These are phyloP conservation scores for Oriolus oriolus DNA, from an alignment of 2,113 vertebrate species.

Conservation along the genomic window DNA sequence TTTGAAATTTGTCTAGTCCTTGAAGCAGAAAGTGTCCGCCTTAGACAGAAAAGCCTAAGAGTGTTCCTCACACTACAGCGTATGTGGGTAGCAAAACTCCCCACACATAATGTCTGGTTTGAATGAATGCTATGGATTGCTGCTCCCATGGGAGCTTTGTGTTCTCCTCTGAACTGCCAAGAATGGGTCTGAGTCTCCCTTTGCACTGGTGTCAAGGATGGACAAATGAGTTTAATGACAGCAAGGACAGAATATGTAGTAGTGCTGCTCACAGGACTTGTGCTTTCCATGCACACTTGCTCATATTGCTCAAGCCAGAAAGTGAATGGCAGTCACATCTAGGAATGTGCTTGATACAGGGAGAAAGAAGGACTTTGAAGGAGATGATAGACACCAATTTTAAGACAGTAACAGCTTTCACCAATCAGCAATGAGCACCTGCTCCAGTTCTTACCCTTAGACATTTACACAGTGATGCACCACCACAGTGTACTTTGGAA, in stretches of 20 bases:
- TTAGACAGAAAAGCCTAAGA: not conserved
- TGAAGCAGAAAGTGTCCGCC: not conserved
- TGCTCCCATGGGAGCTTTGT: not conserved
- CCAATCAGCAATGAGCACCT: not conserved
- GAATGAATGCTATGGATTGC: not conserved
- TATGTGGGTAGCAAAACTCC: not conserved
- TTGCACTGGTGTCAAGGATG: not conserved
- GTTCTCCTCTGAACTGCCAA: not conserved
- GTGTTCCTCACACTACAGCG: not conserved
- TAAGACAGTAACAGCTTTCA: not conserved
- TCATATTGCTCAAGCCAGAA: not conserved
- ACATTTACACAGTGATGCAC: not conserved
- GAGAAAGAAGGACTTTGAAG: not conserved
- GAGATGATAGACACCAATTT: not conserved
- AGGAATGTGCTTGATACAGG: not conserved
- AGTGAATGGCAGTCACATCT: not conserved
- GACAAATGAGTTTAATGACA: not conserved
- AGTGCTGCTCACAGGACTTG: not conserved
- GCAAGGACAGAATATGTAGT: not conserved
- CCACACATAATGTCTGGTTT: not conserved
- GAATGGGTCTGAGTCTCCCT: not conserved
- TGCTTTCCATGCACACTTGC: not conserved
- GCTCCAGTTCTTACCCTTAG: not conserved
- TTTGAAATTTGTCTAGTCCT: not conserved
- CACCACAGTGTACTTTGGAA: not conserved